These are phyloP conservation scores for Sebastes jordani DNA, from an alignment of 2,797 vertebrate species.

Conservation along the genomic window DNA sequence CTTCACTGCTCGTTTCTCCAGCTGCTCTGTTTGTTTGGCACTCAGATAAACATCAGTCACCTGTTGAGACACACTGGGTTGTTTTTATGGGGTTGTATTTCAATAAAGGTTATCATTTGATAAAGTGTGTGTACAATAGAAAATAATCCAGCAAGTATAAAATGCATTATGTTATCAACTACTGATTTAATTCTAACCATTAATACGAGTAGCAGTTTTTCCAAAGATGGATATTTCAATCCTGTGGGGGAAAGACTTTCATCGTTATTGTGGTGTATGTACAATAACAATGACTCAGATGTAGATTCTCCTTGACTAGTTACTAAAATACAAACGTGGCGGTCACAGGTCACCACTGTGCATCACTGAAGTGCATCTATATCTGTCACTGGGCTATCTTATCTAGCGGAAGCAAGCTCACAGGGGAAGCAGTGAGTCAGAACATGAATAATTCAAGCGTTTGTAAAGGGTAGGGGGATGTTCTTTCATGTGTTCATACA, in stretches of 20 bases:
- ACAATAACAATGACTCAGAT: background rate
- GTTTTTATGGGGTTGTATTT: background rate
- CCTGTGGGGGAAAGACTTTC: background rate
- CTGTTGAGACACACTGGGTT: background rate
- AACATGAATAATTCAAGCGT: constrained; percentile 74
- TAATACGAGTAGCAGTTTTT: background rate
- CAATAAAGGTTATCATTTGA: background rate
- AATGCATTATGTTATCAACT: background rate
- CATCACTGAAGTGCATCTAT: constrained; percentile 5
- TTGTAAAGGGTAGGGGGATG: constrained; percentile 12
- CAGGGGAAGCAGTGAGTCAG: constrained; percentile 48
- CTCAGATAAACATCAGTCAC: background rate
- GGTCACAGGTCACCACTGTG: background rate
- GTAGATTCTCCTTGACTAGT: background rate
- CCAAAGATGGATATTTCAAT: background rate
- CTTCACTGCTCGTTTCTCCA: constrained; percentile 8
- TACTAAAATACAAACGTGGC: constrained; percentile 2
- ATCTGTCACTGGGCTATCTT: constrained; percentile 28
- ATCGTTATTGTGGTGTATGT: background rate
- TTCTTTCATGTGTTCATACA: constrained; percentile 34
- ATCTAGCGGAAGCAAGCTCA: constrained; percentile 45
- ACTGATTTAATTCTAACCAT: background rate
- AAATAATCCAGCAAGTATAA: background rate
- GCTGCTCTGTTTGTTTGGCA: constrained; percentile 11
- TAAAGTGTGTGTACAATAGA: background rate